Evolutionary conservation across 2,888 invertebrate species (phyloP), one percentile per base, ranked within the genome.

Genomic region (Melinaea marsaeus): DNA sequence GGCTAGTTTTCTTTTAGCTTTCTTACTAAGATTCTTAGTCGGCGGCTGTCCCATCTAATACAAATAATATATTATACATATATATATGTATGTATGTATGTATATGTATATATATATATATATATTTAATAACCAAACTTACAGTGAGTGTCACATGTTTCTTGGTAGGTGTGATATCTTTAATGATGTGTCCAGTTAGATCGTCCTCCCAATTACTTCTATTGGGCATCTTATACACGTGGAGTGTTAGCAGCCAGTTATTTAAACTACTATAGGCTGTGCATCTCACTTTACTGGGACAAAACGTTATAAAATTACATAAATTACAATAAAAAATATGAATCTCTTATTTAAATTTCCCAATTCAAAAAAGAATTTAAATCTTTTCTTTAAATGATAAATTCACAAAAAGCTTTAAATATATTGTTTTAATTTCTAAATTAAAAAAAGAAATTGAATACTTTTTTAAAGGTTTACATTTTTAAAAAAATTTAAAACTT

Each of bases 11-110:
- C 83, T 80, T 54, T 79, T 82, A 0, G 89, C 89, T 69, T 89
- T 90, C 69, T 90, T 90, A 65, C 90, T 90, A 58, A 90, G 71
- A 58, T 89, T 79, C 51, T 85, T 88, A 0, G 80, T 82, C 9
- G 84, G 79, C 47, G 81, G 84, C 4, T 77, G 75, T 62, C 79
- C 86, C 78, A 84, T 79, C 88, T 88, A 68, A 0, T 73, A 74
- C 13, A 37, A 68, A 58, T 32, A 9, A 32, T 32, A 22, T 22
- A 22, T 22, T 22, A 22, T 22, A 22, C 1, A 22, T 22, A 22
- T 22, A 1, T 1, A 22, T 22, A 22, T 22, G 22, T 22, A 22
- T 22, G 22, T 22, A 22, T n/a, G n/a, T n/a, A n/a, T n/a, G n/a
- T n/a, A n/a, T n/a, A n/a, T n/a, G n/a, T n/a, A n/a, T n/a, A n/a